These are phyloP conservation scores for Scelioninae gen. 2 DNA, from an alignment of 2,888 invertebrate genomes.

Conservation along the genomic window DNA sequence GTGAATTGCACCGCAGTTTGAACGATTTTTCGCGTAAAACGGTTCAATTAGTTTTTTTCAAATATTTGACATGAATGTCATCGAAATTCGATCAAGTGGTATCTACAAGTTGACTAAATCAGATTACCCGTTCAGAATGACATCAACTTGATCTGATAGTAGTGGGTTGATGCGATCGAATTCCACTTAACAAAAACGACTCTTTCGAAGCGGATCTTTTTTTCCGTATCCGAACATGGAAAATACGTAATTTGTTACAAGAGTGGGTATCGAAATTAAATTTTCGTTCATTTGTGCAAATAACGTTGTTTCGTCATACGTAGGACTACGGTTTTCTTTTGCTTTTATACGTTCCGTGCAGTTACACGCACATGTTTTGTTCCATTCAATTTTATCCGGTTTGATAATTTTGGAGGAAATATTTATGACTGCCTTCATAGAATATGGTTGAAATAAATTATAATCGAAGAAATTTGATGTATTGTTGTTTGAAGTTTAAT, in stretches of 20 bases:
- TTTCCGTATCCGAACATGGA: background rate
- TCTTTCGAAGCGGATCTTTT: slow-evolving; percentile 31
- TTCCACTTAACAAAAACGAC: slow-evolving; percentile 49
- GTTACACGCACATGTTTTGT: no score
- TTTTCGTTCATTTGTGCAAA: slow-evolving; percentile 1
- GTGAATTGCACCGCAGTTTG: background rate
- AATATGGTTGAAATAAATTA: no score
- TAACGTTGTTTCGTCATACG: background rate
- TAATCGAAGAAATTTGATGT: no score
- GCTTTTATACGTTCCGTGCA: no score
- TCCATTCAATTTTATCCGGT: no score
- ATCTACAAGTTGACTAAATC: slow-evolving; percentile 49
- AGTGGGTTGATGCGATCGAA: slow-evolving; percentile 43
- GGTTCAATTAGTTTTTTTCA: slow-evolving; percentile 38
- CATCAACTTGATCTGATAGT: slow-evolving; percentile 48
- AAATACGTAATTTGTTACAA: slow-evolving; percentile 11
- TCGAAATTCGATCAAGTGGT: slow-evolving; percentile 43
- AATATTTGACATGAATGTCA: slow-evolving; percentile 43
- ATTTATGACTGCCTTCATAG: no score
- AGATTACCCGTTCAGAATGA: slow-evolving; percentile 50
- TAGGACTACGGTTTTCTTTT: no score
- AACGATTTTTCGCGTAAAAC: slow-evolving; percentile 21
- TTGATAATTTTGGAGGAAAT: no score
- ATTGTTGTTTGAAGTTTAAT: no score
- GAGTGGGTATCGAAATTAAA: slow-evolving; percentile 10